Evolutionary conservation across 2,797 vertebrate species (phyloP).

Genomic region (Thripadectes ignobilis): DNA sequence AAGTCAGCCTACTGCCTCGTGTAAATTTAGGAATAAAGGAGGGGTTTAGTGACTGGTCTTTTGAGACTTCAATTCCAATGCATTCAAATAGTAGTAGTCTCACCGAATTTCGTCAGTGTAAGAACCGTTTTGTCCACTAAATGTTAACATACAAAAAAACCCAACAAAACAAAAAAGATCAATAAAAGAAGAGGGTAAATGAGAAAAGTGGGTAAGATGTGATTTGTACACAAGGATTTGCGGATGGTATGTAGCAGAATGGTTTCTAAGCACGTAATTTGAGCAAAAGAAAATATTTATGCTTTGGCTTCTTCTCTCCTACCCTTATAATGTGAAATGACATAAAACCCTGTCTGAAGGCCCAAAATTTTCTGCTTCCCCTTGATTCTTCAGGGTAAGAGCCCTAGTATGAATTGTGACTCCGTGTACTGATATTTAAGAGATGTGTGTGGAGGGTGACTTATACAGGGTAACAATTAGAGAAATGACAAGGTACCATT

Average conservation of each 20-base stretch:
- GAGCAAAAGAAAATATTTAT: neutral
- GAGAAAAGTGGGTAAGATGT: neutral
- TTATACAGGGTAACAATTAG: neutral
- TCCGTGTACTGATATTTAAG: neutral
- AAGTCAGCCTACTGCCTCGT: neutral
- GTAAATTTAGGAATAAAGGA: neutral
- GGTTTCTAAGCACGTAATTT: neutral
- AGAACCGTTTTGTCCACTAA: neutral
- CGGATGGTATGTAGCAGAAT: rapidly evolving
- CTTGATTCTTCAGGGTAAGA: neutral
- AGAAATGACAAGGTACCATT: neutral
- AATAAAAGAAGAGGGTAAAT: neutral
- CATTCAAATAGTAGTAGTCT: neutral
- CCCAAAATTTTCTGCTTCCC: neutral
- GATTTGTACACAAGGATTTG: neutral
- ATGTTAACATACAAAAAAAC: rapidly evolving
- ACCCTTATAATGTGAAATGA: neutral
- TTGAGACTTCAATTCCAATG: neutral
- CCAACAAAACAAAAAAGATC: rapidly evolving
- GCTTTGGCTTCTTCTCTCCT: neutral
- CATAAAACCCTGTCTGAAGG: neutral
- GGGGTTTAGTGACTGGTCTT: neutral
- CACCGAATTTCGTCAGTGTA: neutral
- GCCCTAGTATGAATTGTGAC: neutral
- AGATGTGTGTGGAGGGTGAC: rapidly evolving